Percentiles rank a stretch among this genome's conserved stretches.
phyloP scores from a whole-genome alignment of 1,140 invertebrate genomes.

The Phymorhynchus buccinoides region DNA sequence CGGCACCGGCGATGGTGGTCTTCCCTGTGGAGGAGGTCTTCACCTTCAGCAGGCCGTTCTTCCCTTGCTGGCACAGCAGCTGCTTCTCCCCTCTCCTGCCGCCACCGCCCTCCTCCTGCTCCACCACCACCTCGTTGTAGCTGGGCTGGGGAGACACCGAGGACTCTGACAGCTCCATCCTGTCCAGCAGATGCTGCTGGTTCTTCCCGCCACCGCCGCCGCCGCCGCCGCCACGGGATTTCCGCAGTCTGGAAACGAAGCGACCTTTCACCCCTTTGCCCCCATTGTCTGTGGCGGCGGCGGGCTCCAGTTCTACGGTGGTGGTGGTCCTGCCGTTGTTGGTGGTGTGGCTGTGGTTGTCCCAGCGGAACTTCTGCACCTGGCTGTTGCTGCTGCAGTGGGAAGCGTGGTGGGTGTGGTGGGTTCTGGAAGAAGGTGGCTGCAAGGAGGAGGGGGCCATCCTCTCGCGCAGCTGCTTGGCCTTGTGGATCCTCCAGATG shows the following conservation, averaged over 20 bases:
- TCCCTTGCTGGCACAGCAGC: slow-evolving; percentile 29
- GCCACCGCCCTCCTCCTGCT: too few species aligned
- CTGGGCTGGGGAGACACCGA: slow-evolving; percentile 25
- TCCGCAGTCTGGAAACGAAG: neutral
- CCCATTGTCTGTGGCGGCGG: neutral
- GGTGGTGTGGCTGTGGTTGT: too few species aligned
- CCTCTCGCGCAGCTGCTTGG: slow-evolving; percentile 60
- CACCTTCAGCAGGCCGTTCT: slow-evolving; percentile 14
- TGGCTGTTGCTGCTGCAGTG: neutral
- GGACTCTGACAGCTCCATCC: slow-evolving; percentile 25
- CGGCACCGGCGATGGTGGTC: too few species aligned
- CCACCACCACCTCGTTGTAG: slow-evolving; percentile 4
- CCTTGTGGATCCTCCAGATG: slow-evolving; percentile 65
- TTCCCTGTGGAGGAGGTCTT: neutral
- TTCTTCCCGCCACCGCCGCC: too few species aligned
- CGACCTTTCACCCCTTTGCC: neutral
- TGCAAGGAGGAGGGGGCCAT: slow-evolving; percentile 53
- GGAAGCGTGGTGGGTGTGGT: neutral
- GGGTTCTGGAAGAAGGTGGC: neutral
- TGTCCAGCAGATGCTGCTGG: neutral
- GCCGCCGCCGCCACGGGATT: neutral
- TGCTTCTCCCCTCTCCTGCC: slow-evolving; percentile 17
- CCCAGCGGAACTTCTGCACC: slow-evolving; percentile 18
- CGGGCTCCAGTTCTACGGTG: neutral
- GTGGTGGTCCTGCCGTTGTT: slow-evolving; percentile 7